Percentiles rank a stretch among this genome's conserved stretches.
phyloP scores from a whole-genome alignment of 2,113 vertebrate species.

The Spea multiplicata region DNA sequence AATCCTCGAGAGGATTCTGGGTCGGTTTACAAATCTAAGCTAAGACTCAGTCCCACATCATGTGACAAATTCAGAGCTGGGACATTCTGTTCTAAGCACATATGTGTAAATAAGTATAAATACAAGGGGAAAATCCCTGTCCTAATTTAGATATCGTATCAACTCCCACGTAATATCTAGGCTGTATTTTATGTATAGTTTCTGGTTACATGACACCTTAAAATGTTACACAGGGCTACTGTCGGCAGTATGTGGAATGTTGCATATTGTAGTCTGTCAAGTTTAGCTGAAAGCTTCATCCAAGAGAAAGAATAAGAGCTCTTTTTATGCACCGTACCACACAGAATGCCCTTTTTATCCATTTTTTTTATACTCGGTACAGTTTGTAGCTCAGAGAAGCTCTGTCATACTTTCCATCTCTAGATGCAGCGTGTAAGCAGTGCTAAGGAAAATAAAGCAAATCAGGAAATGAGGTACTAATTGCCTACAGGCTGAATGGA shows the following conservation, averaged over 20 bases:
- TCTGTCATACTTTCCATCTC: constrained; percentile 35
- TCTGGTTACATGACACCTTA: neutral
- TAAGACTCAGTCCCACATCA: too few species aligned
- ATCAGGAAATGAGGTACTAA: constrained; percentile 34
- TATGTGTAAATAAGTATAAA: too few species aligned
- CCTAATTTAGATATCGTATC: too few species aligned
- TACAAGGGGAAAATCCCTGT: too few species aligned
- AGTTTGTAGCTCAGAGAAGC: constrained; percentile 24
- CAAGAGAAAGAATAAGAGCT: constrained; percentile 26
- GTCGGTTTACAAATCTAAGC: too few species aligned
- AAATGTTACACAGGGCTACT: too few species aligned
- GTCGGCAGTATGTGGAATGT: constrained; percentile 16
- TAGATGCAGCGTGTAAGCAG: constrained; percentile 17
- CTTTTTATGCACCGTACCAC: constrained; percentile 26
- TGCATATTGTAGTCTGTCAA: constrained; percentile 22
- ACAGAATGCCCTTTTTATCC: constrained; percentile 44
- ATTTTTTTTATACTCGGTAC: neutral
- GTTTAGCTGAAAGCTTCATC: constrained; percentile 6
- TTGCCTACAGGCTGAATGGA: constrained; percentile 39
- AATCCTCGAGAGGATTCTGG: too few species aligned
- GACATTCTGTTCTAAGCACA: too few species aligned
- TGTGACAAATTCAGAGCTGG: too few species aligned
- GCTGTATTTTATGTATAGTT: too few species aligned
- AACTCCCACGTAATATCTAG: too few species aligned
- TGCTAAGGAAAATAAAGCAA: constrained; percentile 21